Percentiles rank a stretch among this genome's conserved stretches.
Evolutionary conservation across 2,888 invertebrate species (phyloP).

Genomic region (Cheilosia vernalis): DNA sequence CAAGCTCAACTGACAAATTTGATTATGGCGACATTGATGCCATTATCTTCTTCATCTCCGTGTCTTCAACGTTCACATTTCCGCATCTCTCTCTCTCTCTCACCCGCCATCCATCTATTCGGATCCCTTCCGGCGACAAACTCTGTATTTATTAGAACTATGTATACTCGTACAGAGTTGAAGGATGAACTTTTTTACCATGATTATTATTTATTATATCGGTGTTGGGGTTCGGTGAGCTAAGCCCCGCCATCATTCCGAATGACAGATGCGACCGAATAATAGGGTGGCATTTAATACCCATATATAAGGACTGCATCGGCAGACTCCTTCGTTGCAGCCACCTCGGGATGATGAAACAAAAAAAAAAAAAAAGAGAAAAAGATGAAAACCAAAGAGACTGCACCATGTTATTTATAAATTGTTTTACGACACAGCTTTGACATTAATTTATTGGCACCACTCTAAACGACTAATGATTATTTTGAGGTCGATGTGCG

Average conservation of each 20-base stretch:
- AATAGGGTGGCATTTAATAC: slow-evolving; percentile 73
- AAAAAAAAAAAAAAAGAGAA: neutral
- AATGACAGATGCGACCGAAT: slow-evolving; percentile 72
- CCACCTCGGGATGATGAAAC: slow-evolving; percentile 24
- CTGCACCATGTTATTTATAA: slow-evolving; percentile 71
- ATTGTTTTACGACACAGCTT: slow-evolving; percentile 74
- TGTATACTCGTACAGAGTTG: slow-evolving; percentile 29
- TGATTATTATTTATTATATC: slow-evolving; percentile 74
- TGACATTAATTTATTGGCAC: slow-evolving; percentile 75
- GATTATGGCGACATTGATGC: slow-evolving; percentile 75
- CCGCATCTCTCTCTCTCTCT: slow-evolving; percentile 35
- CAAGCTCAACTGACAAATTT: slow-evolving; percentile 75
- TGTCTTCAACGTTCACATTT: slow-evolving; percentile 60
- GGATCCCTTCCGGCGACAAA: slow-evolving; percentile 40
- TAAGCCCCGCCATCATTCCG: slow-evolving; percentile 41
- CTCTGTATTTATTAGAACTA: slow-evolving; percentile 54
- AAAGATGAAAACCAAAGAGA: slow-evolving; percentile 45
- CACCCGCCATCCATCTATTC: slow-evolving; percentile 35
- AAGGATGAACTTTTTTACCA: slow-evolving; percentile 73
- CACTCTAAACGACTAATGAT: slow-evolving; percentile 69
- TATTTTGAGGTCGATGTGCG: slow-evolving; percentile 74
- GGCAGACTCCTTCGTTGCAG: neutral
- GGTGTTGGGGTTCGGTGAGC: slow-evolving; percentile 63
- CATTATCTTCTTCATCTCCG: slow-evolving; percentile 64
- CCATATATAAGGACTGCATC: slow-evolving; percentile 61